phyloP scores from a whole-genome alignment of 2,888 invertebrate species.

The Suillia variegata region DNA sequence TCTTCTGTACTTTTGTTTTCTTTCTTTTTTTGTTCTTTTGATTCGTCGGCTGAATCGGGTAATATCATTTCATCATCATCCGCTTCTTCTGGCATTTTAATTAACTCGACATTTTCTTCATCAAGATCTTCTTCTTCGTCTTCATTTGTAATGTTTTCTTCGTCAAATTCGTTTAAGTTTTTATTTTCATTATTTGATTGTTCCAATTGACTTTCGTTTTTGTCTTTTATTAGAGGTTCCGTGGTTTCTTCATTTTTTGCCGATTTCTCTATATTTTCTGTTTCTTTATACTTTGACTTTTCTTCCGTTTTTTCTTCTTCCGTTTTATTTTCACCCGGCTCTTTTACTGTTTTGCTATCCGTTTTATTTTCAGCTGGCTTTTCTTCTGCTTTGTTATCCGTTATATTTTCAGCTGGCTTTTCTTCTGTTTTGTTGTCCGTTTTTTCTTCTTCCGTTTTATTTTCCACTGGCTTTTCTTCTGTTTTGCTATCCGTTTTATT shows the following conservation, averaged over 20 bases:
- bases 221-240: not conserved
- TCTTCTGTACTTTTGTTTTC: not conserved
- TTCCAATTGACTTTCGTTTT: not conserved
- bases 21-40: not conserved
- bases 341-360: too few species aligned
- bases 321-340: too few species aligned
- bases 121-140: conserved; percentile 26
- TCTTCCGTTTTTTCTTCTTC: not conserved
- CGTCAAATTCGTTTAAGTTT: too few species aligned
- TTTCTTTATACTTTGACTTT: not conserved
- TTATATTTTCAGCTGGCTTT: too few species aligned
- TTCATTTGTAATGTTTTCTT: too few species aligned
- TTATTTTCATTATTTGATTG: too few species aligned
- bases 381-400: too few species aligned
- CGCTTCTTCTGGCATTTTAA: conserved; percentile 29
- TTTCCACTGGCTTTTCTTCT: too few species aligned
- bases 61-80: conserved; percentile 30
- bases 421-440: not conserved
- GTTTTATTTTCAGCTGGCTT: too few species aligned
- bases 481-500: conserved; percentile 4
- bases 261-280: not conserved
- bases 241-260: not conserved
- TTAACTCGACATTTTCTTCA: conserved; percentile 30
- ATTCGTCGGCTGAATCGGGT: conserved; percentile 27
- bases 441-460: conserved; percentile 11